Evolutionary conservation across 2,888 invertebrate genomes (phyloP).

Genomic region (Capitulum mitella): DNA sequence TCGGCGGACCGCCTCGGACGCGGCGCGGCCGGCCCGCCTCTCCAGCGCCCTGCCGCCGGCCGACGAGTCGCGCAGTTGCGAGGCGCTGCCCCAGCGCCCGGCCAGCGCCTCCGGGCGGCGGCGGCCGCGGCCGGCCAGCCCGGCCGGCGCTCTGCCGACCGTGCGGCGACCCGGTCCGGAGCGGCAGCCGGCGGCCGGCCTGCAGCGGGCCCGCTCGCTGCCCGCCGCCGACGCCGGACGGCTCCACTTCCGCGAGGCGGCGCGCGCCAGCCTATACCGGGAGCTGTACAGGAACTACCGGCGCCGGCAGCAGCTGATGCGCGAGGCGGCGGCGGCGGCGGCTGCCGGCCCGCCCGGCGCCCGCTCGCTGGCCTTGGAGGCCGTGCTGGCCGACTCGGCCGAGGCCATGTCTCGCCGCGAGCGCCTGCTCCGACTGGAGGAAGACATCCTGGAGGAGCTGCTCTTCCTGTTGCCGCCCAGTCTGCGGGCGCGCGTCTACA

Average conservation of each 20-base stretch:
- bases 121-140: not conserved
- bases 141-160: not conserved
- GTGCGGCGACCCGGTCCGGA: not conserved
- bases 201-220: not conserved
- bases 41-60: not conserved
- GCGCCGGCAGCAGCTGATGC: not conserved
- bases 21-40: not conserved
- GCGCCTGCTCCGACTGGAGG: constrained; percentile 23
- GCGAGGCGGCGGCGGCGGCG: not conserved
- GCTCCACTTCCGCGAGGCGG: constrained; percentile 4
- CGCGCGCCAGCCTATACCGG: constrained; percentile 14
- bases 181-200: not conserved
- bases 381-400: not conserved
- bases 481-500: not conserved
- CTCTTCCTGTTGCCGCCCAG: constrained; percentile 7
- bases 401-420: not conserved
- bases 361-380: not conserved
- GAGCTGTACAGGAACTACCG: constrained; percentile 22
- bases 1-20: not conserved
- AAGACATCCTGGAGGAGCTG: constrained; percentile 24
- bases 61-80: not conserved
- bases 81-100: not conserved
- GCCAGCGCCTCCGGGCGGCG: too few relatives aligned
- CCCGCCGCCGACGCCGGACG: not conserved
- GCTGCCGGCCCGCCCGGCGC: not conserved